These are phyloP conservation scores for Nemotelus pantherinus DNA, from an alignment of 2,888 invertebrate species.

Conservation along the genomic window DNA sequence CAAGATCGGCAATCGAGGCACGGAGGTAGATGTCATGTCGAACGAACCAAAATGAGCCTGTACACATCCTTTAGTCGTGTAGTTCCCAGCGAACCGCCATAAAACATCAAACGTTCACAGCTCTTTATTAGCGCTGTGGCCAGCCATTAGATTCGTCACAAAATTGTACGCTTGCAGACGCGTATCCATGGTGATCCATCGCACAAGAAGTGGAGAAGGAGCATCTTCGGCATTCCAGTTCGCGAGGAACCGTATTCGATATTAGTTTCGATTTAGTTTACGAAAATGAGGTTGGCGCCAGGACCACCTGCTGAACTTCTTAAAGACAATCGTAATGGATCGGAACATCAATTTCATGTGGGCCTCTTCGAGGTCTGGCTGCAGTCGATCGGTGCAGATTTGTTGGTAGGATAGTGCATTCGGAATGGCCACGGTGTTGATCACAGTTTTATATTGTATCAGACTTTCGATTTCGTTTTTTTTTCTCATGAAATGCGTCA, in stretches of 20 bases:
- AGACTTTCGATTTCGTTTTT: slow-evolving; percentile 2
- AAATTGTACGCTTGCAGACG: background rate
- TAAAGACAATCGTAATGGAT: slow-evolving; percentile 42
- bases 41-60: slow-evolving; percentile 27
- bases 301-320: slow-evolving; percentile 43
- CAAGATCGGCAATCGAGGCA: slow-evolving; percentile 5
- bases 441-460: slow-evolving; percentile 40
- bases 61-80: slow-evolving; percentile 15
- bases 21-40: background rate
- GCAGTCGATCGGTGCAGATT: background rate
- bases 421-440: slow-evolving; percentile 34
- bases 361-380: slow-evolving; percentile 23
- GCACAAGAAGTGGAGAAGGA: background rate
- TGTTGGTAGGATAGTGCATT: background rate
- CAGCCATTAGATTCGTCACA: slow-evolving; percentile 34
- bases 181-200: background rate
- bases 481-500: background rate
- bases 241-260: slow-evolving; percentile 5
- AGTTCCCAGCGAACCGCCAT: slow-evolving; percentile 22
- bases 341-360: slow-evolving; percentile 35
- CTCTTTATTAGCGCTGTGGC: slow-evolving; percentile 38
- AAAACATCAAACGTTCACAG: slow-evolving; percentile 43
- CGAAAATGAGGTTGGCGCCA: slow-evolving; percentile 44
- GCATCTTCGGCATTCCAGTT: slow-evolving; percentile 1
- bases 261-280: slow-evolving; percentile 36